Base-by-base conservation (phyloP, 1,140 invertebrate genomes). In the Pseudomyrmex cubaensis region DNA sequence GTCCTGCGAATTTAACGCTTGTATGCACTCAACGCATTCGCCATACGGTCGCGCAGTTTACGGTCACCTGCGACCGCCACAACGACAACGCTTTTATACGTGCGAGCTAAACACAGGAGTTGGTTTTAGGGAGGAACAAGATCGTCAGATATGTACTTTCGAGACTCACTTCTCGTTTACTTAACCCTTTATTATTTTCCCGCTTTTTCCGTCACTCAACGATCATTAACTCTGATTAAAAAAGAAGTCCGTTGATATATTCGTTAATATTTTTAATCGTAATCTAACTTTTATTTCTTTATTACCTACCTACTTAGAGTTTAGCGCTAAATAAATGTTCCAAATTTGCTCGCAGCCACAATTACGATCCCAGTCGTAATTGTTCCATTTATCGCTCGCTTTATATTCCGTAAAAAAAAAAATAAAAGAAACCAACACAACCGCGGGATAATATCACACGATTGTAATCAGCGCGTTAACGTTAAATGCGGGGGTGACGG, bases 1-100 rank as follows among this genome's bases (percentile, higher is more conserved):
- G 70, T 61, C 54, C 56, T 15, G 44, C 48, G 44, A n/a, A 72
- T 72, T 80, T 80, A 80, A 80, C 76, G 76, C 64, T 61, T 22
- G 15, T 61, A 61, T 59, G 66, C 66, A 72, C 76, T 70, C 76
- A 25, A 67, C 54, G 44, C 35, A 59, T 20, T 44, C 46, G 66
- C 46, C 46, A n/a, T 61, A 70, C 22, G 4, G 15, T 72, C 46
- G 22, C 12, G 66, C 76, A 56, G 48, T 80, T 80, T 80, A 80
- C n/a, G 66, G 0, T 72, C 66, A 72, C 15, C 46, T 15, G 76
- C 67, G 76, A 70, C 54, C 76, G 44, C 64, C 17, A 20, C 48
- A 35, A 22, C 13, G 57, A 52, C 35, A 7, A 7, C 35, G 17
- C 74, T 44, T 66, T 76, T 50, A 25, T 46, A 8, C n/a, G 4